Evolutionary conservation across 2,888 invertebrate genomes (phyloP).

Genomic region (Hylaea fasciaria): DNA sequence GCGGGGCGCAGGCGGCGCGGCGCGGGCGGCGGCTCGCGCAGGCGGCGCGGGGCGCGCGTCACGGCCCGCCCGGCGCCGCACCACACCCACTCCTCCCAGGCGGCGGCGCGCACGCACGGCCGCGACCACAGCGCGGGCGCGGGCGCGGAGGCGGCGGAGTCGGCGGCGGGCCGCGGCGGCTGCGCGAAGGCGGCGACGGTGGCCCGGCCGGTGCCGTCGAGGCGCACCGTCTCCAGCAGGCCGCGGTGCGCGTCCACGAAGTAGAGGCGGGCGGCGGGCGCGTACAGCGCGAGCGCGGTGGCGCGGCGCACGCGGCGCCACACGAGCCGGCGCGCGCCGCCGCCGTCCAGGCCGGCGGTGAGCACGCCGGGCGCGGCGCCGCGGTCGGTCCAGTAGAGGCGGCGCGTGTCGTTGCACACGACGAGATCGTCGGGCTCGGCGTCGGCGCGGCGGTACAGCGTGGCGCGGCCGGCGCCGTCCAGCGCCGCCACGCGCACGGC

Average conservation of each 20-base stretch:
- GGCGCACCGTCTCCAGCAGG: slow-evolving; percentile 87
- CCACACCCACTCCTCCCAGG: slow-evolving; percentile 73
- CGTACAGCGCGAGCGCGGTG: slow-evolving; percentile 90
- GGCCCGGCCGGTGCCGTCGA: slow-evolving; percentile 88
- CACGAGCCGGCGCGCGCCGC: slow-evolving; percentile 80
- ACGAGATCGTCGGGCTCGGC: slow-evolving; percentile 90
- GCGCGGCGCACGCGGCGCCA: slow-evolving; percentile 88
- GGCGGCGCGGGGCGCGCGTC: slow-evolving; percentile 44
- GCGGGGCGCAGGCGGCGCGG: slow-evolving; percentile 41
- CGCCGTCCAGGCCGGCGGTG: slow-evolving; percentile 88
- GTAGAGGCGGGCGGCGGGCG: slow-evolving; percentile 90
- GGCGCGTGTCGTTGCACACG: slow-evolving; percentile 85
- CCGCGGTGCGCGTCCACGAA: slow-evolving; percentile 93
- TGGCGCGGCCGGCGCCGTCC: slow-evolving; percentile 84
- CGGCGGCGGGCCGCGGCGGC: slow-evolving; percentile 37
- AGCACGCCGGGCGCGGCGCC: slow-evolving; percentile 87
- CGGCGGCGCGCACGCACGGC: slow-evolving; percentile 59
- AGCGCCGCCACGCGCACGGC: slow-evolving; percentile 70
- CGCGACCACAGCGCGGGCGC: slow-evolving; percentile 38
- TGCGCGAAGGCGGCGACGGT: slow-evolving; percentile 58
- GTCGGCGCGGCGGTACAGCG: slow-evolving; percentile 77
- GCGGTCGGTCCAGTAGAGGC: slow-evolving; percentile 89
- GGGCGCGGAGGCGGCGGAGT: slow-evolving; percentile 25
- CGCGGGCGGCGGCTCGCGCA: slow-evolving; percentile 21
- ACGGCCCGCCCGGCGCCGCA: slow-evolving; percentile 66